Evolutionary conservation across 2,113 vertebrate genomes (phyloP).

Genomic region (Tamias sibiricus): DNA sequence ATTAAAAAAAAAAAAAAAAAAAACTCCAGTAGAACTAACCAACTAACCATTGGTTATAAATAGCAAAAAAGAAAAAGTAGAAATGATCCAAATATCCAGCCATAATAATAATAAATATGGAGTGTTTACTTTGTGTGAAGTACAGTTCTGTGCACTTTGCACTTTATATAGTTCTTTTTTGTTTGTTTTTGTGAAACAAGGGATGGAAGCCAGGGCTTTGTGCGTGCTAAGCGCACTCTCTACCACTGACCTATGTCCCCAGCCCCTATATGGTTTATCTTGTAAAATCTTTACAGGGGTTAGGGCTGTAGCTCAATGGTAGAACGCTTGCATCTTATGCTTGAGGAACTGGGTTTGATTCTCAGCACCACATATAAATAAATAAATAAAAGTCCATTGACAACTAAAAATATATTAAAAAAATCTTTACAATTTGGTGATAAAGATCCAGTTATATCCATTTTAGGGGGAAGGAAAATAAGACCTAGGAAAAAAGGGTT

Average conservation of each 20-base stretch:
- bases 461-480: not conserved
- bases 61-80: not conserved
- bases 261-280: not conserved
- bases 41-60: not conserved
- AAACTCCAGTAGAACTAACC: not conserved
- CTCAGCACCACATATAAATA: too few relatives aligned
- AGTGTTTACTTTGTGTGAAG: not conserved
- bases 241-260: not conserved
- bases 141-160: not conserved
- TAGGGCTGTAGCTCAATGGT: too few relatives aligned
- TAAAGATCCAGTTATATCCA: not conserved
- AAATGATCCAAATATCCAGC: not conserved
- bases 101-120: not conserved
- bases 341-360: too few relatives aligned
- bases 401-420: too few relatives aligned
- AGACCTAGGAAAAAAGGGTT: not conserved
- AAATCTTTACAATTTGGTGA: not conserved
- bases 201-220: not conserved
- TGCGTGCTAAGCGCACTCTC: not conserved
- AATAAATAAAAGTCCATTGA: too few relatives aligned
- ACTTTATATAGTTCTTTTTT: not conserved
- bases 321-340: too few relatives aligned
- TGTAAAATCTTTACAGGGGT: not conserved
- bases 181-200: not conserved
- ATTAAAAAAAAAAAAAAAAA: not conserved